Percentiles rank a stretch among this genome's conserved stretches.
Evolutionary conservation across 2,113 vertebrate species (phyloP).

Genomic region (Dasypus novemcinctus): DNA sequence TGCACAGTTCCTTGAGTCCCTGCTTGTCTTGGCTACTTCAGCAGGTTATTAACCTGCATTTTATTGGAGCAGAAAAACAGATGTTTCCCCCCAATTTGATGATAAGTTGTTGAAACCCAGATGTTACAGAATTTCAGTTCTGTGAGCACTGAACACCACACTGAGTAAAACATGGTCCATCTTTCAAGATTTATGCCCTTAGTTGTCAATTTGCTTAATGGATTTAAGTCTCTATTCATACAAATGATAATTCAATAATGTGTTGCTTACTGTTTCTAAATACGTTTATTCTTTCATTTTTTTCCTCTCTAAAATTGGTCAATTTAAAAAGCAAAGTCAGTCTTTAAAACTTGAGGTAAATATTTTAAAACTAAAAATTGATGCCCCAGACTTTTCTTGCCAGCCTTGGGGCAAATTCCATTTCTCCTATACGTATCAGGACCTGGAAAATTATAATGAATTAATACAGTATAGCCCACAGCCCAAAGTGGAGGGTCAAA

Average conservation of each 20-base stretch:
- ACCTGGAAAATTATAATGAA: not conserved
- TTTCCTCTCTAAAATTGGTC: not conserved
- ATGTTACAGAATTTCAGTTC: not conserved
- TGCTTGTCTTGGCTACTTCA: not conserved
- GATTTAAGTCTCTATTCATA: constrained; percentile 63
- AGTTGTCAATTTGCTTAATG: constrained; percentile 68
- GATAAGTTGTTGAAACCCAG: not conserved
- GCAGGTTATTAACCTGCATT: not conserved
- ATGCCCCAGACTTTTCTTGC: not conserved
- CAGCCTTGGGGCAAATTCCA: not conserved
- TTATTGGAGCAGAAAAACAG: constrained; percentile 24
- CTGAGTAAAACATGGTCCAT: not conserved
- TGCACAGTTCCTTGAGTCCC: not conserved
- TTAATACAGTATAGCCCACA: not conserved
- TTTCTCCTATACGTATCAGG: not conserved
- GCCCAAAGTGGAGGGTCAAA: not conserved
- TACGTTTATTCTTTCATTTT: not conserved
- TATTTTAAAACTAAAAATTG: constrained; percentile 18
- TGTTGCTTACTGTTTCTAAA: not conserved
- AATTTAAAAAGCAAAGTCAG: not conserved
- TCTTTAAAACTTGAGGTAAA: not conserved
- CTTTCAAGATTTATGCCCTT: constrained; percentile 41
- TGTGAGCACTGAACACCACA: not conserved
- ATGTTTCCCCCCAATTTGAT: not conserved
- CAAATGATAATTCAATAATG: constrained; percentile 36